Base-by-base conservation (phyloP, 2,888 invertebrate genomes). In the Phortica magna region DNA sequence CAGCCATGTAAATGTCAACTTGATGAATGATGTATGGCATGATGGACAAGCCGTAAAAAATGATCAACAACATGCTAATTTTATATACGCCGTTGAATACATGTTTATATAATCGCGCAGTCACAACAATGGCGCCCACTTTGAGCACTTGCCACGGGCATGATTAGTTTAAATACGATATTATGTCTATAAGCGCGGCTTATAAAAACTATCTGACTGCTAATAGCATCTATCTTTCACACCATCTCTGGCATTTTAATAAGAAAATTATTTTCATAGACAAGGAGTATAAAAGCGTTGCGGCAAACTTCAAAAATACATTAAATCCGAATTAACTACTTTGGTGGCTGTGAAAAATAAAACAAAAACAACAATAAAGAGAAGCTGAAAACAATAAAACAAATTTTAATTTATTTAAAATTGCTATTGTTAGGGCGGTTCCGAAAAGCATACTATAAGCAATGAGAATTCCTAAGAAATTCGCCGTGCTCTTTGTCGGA, bases 391-490 rank as follows among this genome's bases (percentile, higher is more conserved):
- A 68, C 68, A 68, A 65, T 65, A 71, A 70, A 61, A 19, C 43
- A 75, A 31, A 71, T 70, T 75, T 55, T 68, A 57, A 68, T 75
- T 70, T 68, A 70, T 68, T 75, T 71, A 19, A 61, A 75, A 75
- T 22, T 75, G 55, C 70, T 59, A 59, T 73, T 59, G 59, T 73
- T 57, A 17, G 10, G 59, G 59, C 39, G 59, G 12, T 9, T n/a
- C 64, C n/a, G 7, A 41, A 39, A 61, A 55, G 14, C 14, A 64
- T 48, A n/a, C n/a, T n/a, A 22, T 31, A n/a, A 48, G 41, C 9
- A 68, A 57, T 71, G 55, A 39, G 22, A 61, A 68, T 75, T 75
- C 75, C 71, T 61, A 48, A 71, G 61, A 70, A 71, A 71, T 75
- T 4, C 41, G n/a, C 12, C 19, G 17, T 53, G 53, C 22, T 61